phyloP scores from a whole-genome alignment of 2,113 vertebrate genomes.

The Erinaceus europaeus region DNA sequence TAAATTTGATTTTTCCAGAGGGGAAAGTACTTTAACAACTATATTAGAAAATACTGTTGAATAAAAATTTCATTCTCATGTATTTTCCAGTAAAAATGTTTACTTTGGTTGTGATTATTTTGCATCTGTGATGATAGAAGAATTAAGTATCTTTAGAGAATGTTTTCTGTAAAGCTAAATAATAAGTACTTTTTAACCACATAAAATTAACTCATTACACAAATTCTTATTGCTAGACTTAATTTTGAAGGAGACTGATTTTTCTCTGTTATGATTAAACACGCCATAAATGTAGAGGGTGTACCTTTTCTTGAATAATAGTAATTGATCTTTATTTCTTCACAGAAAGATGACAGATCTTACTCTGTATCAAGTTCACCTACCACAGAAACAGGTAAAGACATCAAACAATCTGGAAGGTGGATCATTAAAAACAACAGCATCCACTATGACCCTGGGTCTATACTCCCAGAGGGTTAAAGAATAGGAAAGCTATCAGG shows the following conservation, averaged over 20 bases:
- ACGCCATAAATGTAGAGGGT: not conserved
- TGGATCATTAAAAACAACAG: not conserved
- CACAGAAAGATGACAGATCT: conserved; percentile 90
- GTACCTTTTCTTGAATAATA: conserved; percentile 33
- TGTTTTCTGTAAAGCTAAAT: not conserved
- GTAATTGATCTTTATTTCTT: conserved; percentile 66
- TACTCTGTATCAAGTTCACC: conserved; percentile 82
- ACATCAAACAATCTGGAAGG: not conserved
- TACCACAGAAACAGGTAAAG: conserved; percentile 86
- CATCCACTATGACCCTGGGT: too few species aligned
- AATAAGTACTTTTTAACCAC: not conserved
- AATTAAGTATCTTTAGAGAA: not conserved
- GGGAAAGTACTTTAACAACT: conserved; percentile 2
- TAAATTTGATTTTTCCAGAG: not conserved
- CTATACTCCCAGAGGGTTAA: too few species aligned
- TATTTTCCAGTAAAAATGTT: conserved; percentile 10
- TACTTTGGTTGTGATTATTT: conserved; percentile 13
- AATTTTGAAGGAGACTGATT: conserved; percentile 19
- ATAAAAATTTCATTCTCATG: not conserved
- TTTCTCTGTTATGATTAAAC: conserved; percentile 1
- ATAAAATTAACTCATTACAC: not conserved
- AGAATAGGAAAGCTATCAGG: too few species aligned
- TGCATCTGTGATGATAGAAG: not conserved
- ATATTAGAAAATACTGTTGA: conserved; percentile 3
- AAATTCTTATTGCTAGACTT: conserved; percentile 30